These are phyloP conservation scores for Nomia melanderi DNA, from an alignment of 1,140 invertebrate genomes.

Conservation along the genomic window DNA sequence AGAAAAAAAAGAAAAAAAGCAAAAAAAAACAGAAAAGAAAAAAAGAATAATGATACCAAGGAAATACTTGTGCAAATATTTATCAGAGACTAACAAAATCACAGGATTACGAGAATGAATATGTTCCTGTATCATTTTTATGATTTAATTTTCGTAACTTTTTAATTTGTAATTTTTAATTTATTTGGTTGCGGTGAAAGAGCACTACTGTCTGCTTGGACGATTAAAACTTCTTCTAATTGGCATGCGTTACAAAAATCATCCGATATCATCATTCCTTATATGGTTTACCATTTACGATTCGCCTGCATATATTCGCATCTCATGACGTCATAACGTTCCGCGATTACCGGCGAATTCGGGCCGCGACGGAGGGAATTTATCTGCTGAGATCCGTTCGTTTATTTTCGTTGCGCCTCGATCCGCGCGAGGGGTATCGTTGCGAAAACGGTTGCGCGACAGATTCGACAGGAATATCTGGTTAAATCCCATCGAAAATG, in stretches of 20 bases:
- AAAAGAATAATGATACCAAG: too few species aligned
- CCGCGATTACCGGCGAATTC: slow-evolving; percentile 35
- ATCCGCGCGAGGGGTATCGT: too few species aligned
- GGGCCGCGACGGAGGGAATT: slow-evolving; percentile 12
- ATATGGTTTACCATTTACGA: slow-evolving; percentile 71
- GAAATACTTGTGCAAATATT: slow-evolving; percentile 80
- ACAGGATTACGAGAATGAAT: slow-evolving; percentile 65
- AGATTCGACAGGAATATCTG: too few species aligned
- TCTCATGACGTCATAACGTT: slow-evolving; percentile 69
- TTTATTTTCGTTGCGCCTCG: too few species aligned
- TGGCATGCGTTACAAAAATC: slow-evolving; percentile 80
- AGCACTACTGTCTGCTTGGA: slow-evolving; percentile 80
- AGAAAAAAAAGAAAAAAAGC: slow-evolving; percentile 55
- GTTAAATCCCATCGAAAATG: slow-evolving; percentile 6
- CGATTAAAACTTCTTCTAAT: slow-evolving; percentile 80
- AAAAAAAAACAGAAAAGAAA: neutral
- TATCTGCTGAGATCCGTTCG: slow-evolving; percentile 12
- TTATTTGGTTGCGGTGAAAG: slow-evolving; percentile 80
- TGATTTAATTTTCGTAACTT: slow-evolving; percentile 15
- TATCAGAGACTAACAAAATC: slow-evolving; percentile 81
- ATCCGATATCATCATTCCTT: slow-evolving; percentile 78
- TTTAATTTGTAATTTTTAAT: slow-evolving; percentile 33
- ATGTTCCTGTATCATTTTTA: slow-evolving; percentile 42
- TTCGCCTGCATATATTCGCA: slow-evolving; percentile 73
- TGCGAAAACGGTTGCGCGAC: too few species aligned